Conservation (phyloP, 2,113 vertebrate genomes). For the Neotragus pygmaeus region DNA sequence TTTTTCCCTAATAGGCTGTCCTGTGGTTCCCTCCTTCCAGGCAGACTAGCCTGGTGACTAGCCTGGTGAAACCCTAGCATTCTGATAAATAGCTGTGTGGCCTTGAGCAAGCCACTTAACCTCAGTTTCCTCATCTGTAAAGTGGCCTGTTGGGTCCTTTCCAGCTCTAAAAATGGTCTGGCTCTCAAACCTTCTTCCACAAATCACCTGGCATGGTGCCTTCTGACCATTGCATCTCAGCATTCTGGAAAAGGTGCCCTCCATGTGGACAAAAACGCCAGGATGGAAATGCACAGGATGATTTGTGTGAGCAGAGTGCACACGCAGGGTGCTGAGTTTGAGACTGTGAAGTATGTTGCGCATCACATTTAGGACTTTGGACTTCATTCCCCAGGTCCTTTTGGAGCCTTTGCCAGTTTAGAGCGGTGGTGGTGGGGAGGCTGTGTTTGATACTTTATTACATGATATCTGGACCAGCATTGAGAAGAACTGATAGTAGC, state of each 20-base stretch:
- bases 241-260: background rate
- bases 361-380: background rate
- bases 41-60: background rate
- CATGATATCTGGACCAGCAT: background rate
- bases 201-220: background rate
- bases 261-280: accelerated
- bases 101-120: conserved; percentile 26
- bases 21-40: background rate
- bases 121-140: conserved; percentile 63
- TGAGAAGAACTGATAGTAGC: background rate
- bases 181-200: background rate
- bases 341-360: background rate
- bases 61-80: background rate
- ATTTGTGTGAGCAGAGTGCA: background rate
- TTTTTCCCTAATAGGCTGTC: conserved; percentile 17
- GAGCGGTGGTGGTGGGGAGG: background rate
- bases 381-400: background rate
- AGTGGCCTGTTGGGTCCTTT: conserved; percentile 47
- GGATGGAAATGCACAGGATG: background rate
- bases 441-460: background rate
- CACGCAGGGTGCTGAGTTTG: too few species aligned
- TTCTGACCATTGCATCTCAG: background rate
- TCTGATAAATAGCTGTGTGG: conserved; percentile 12
- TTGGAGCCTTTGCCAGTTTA: background rate
- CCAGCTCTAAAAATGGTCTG: conserved; percentile 35